Evolutionary conservation across 2,113 vertebrate species (phyloP), one percentile per base, ranked within the genome.

Genomic region (Lophius piscatorius): DNA sequence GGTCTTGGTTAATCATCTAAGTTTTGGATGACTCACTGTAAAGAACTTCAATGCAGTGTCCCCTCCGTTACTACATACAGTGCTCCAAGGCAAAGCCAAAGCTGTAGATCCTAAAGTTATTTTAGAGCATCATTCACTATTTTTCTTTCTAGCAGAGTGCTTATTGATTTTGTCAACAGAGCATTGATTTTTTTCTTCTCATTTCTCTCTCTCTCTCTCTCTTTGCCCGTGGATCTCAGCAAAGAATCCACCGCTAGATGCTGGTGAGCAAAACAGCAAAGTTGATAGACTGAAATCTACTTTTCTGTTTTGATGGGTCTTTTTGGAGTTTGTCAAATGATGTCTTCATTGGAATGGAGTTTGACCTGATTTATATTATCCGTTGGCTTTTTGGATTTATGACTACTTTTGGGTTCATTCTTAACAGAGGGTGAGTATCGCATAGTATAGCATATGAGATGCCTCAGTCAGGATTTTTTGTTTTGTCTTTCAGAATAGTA

Each of bases 131-230:
- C 81, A 69, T 70, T 88, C 76, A 80, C 83, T 77, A 71, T 86
- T 89, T 90, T 86, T 68, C 80, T 78, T 84, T 45, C 34, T 69
- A 84, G 74, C 79, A 92, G 79, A 89, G 87, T 77, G 69, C 78
- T 66, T 84, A 92, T 92, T 80, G 89, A 91, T 92, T 89, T 87
- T 85, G 90, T 90, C 88, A 90, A 85, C 79, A 71, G 71, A 68
- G 39, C 65, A 92, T 91, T 47, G 89, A 91, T 91, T 89, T 81
- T 58, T 41, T 21, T 66, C 41, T 33, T 55, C 33, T 60, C 47
- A 31, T 23, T 51, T 52, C 31, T 9, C 18, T 18, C 20, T 59
- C 35, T 33, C 36, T 55, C 45, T 24, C 47, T 26, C 54, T 45
- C 40, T 50, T 34, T 14, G 4, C 23, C 13, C 22, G 39, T 22